Conservation (phyloP, 2,888 invertebrate genomes). For the Cataglyphis livida region DNA sequence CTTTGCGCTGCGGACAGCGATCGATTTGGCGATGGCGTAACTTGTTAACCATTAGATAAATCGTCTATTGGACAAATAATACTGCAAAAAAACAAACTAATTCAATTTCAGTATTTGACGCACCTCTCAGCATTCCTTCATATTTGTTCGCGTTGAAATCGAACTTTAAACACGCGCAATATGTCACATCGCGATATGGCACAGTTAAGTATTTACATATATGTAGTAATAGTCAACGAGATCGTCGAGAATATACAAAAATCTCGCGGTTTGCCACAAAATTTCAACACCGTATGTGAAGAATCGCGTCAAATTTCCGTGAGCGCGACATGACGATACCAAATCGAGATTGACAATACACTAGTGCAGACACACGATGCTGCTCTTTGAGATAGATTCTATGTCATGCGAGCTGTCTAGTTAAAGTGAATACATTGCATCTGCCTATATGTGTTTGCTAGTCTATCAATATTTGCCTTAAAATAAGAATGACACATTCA, state of each 20-base stretch:
- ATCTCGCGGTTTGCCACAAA: slow-evolving; percentile 15
- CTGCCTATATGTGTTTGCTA: neutral
- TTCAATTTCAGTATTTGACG: slow-evolving; percentile 51
- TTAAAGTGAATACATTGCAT: slow-evolving; percentile 28
- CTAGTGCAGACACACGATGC: neutral
- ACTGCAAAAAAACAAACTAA: slow-evolving; percentile 60
- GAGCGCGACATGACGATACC: slow-evolving; percentile 24
- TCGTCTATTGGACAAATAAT: slow-evolving; percentile 57
- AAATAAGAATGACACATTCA: slow-evolving; percentile 6
- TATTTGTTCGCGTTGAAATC: slow-evolving; percentile 35
- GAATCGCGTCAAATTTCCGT: slow-evolving; percentile 13
- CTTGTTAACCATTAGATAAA: slow-evolving; percentile 62
- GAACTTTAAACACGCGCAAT: slow-evolving; percentile 9
- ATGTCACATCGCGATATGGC: neutral
- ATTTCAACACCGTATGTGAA: slow-evolving; percentile 12
- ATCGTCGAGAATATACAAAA: slow-evolving; percentile 12
- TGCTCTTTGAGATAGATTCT: slow-evolving; percentile 35
- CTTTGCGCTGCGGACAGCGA: slow-evolving; percentile 21
- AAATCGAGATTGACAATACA: slow-evolving; percentile 34
- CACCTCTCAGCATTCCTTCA: slow-evolving; percentile 25
- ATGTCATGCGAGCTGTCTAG: slow-evolving; percentile 12
- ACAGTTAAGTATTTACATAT: slow-evolving; percentile 17
- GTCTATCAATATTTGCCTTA: slow-evolving; percentile 28
- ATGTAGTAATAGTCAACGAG: neutral
- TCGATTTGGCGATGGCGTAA: slow-evolving; percentile 23